Conservation (phyloP, 2,888 invertebrate genomes). For the Argynnis bischoffii region DNA sequence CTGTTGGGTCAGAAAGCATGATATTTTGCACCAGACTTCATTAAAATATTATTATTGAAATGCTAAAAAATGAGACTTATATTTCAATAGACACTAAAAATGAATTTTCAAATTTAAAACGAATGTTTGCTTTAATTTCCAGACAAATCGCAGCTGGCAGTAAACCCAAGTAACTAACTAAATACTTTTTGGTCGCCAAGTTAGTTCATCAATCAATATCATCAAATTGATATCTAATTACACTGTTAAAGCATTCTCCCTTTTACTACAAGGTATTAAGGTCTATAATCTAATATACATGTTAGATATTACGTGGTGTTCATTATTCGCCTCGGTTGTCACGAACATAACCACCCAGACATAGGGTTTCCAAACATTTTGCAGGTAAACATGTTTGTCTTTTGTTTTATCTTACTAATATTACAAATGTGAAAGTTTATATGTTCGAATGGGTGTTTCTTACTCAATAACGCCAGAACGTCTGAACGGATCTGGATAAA, state of each 20-base stretch:
- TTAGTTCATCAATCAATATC: slow-evolving; percentile 41
- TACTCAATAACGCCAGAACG: no score
- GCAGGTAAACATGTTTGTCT: background rate
- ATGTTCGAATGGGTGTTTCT: no score
- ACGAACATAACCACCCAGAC: slow-evolving; percentile 41
- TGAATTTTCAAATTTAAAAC: background rate
- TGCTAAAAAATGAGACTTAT: no score
- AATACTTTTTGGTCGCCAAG: slow-evolving; percentile 28
- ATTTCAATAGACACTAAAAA: no score
- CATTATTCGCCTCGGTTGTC: slow-evolving; percentile 42
- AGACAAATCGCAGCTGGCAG: slow-evolving; percentile 4
- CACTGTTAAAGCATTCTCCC: slow-evolving; percentile 23
- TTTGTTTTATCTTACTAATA: background rate
- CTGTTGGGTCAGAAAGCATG: no score
- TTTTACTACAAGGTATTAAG: slow-evolving; percentile 23
- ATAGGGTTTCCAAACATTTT: slow-evolving; percentile 36
- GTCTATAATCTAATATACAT: slow-evolving; percentile 18
- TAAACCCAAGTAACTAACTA: slow-evolving; percentile 12
- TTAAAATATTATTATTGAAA: no score
- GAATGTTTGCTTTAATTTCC: background rate
- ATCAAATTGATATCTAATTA: slow-evolving; percentile 36
- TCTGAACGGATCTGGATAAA: no score
- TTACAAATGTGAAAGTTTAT: no score
- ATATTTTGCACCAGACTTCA: no score
- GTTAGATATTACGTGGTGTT: slow-evolving; percentile 34